Evolutionary conservation across 2,113 vertebrate genomes (phyloP), one percentile per base, ranked within the genome.

Genomic region (Clinocottus analis): DNA sequence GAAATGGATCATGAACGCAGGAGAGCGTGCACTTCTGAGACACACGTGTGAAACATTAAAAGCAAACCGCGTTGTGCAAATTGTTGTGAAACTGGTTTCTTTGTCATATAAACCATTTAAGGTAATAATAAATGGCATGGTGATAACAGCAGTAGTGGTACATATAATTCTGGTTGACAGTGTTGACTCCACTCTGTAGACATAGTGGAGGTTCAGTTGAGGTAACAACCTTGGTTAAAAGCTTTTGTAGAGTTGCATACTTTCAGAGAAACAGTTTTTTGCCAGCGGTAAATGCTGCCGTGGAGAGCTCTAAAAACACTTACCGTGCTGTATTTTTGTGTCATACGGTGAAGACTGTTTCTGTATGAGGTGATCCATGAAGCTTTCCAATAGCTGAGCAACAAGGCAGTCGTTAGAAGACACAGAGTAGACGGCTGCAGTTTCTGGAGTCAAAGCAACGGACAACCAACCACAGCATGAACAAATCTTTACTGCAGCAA

Each of bases 381-480:
- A 6, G 53, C 53, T 27, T 27, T 56, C 12, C 23, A 56, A 25
- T 14, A 27, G 53, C 23, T 14, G 53, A 29, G 4, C 59, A 73
- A 51, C 21, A 25, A 27, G 31, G 19, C 43, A 58, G 56, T 69
- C 37, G 29, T 29, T 39, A 10, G 13, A 45, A 71, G 27, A 69
- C 23, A 13, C 5, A 10, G 65, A 0, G 51, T n/a, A 45, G n/a
- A 19, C n/a, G 12, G 37, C 29, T 63, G 16, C 7, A 27, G 9
- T 45, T 71, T 67, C 56, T 51, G 66, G 62, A 62, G 61, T 27
- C 10, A 72, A 75, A 83, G 58, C n/a, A 74, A 65, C 60, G 75
- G 62, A 90, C 72, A 70, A 51, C 41, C 41, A 64, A 11, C 12
- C 11, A 61, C 41, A 31, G 62, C 80, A 60, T 60, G 76, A 85